These are phyloP conservation scores for Julus scandinavius DNA, from an alignment of 2,888 invertebrate genomes.

Conservation along the genomic window DNA sequence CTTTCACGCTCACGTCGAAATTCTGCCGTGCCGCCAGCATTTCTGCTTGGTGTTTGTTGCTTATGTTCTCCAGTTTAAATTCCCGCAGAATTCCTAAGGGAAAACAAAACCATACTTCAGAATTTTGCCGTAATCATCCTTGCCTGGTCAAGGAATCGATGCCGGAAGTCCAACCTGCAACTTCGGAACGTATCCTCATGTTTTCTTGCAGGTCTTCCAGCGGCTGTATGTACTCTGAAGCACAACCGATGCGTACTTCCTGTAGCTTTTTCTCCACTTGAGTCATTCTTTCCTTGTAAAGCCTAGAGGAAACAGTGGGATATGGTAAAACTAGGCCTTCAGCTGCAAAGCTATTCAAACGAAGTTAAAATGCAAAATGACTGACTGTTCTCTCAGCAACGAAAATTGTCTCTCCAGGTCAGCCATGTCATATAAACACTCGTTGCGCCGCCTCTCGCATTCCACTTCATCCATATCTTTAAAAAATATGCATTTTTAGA, in stretches of 20 bases:
- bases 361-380: background rate
- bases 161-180: slow-evolving; percentile 76
- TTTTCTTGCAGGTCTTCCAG: slow-evolving; percentile 87
- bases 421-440: slow-evolving; percentile 85
- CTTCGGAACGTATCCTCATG: slow-evolving; percentile 85
- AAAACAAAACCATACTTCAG: background rate
- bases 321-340: background rate
- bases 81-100: slow-evolving; percentile 73
- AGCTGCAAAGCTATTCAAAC: background rate
- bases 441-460: slow-evolving; percentile 83
- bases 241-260: slow-evolving; percentile 86
- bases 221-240: slow-evolving; percentile 88
- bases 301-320: slow-evolving; percentile 64
- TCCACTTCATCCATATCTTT: slow-evolving; percentile 91
- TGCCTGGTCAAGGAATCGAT: background rate
- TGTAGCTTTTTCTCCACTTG: slow-evolving; percentile 86
- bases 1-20: slow-evolving; percentile 75
- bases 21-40: slow-evolving; percentile 89
- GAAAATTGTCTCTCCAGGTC: slow-evolving; percentile 90
- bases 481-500: slow-evolving; percentile 64
- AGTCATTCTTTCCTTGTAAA: slow-evolving; percentile 83
- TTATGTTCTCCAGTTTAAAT: slow-evolving; percentile 82
- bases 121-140: background rate
- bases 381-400: slow-evolving; percentile 85
- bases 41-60: slow-evolving; percentile 87